Evolutionary conservation across 2,797 vertebrate species (phyloP), one percentile per base, ranked within the genome.

Genomic region (Phataginus tricuspis): DNA sequence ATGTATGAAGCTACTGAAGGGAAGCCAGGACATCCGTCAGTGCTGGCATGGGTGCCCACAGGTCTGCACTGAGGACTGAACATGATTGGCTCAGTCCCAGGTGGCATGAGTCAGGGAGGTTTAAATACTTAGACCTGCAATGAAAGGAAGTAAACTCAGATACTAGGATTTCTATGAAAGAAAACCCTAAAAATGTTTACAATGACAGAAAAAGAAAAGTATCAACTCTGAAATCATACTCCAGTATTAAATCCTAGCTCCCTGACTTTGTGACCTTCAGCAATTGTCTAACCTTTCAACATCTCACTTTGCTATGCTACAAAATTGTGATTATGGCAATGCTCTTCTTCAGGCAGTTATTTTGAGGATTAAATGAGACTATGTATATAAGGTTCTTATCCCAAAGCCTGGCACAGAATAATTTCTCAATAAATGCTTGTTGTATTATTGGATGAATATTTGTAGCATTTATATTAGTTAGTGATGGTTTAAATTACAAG

Each of bases 81-180:
- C 14, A 37, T 3, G 5, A 19, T 61, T 61, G 69, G 61, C 59
- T 75, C 37, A 71, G 7, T n/a, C n/a, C 49, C 74, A 45, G 34
- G 9, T 31, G 72, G 2, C 27, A 42, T 31, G 16, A 86, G 34
- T 37, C 34, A 75, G 1, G 10, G 16, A 45, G 3, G 13, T 10
- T 64, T 74, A 84, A 91, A 71, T 55, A 49, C 12, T 49, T 66
- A 37, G 64, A 82, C 11, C 18, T 57, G 7, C 25, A 88, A 15
- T 88, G 57, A 85, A 88, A 86, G 69, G 31, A 69, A 96, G 53
- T 39, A 69, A 91, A 74, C 2, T 51, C 23, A 79, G 1, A 11
- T 66, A 64, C 66, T 69, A 61, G 57, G 61, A 85, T 90, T 74
- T 95, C 83, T 34, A 91, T 93, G 49, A 80, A 49, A 83, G 18